Evolutionary conservation across 2,797 vertebrate species (phyloP), one percentile per base, ranked within the genome.

Genomic region (Otolemur crassicaudatus): DNA sequence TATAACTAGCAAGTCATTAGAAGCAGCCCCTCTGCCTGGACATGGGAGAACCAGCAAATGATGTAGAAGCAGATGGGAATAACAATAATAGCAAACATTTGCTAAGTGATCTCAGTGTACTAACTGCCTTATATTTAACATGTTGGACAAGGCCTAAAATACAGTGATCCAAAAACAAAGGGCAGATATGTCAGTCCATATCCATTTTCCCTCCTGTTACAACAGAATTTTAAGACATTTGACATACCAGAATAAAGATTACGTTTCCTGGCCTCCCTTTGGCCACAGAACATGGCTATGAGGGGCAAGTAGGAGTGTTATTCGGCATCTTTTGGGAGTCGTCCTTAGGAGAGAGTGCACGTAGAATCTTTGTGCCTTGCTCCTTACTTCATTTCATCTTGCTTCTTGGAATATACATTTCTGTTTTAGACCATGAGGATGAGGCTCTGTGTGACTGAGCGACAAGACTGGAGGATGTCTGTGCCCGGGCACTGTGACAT

Each of bases 71-170:
- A 17, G 22, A 67, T 10, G 69, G 3, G n/a, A 60, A 72, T 46
- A 81, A 70, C 17, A 93, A 75, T 60, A 63, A 75, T 7, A 91
- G 72, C 20, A 90, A 94, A 72, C 58, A 76, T 34, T 89, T 89
- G 31, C 40, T 89, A 37, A 73, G 37, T 80, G 25, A 77, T 43
- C 65, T 7, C 77, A 49, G 40, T n/a, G 12, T 76, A 34, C 3
- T 76, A 25, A 84, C 70, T 75, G 17, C 2, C 25, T 92, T 75
- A 40, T 49, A 9, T 43, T 31, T 43, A 63, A 60, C 56, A 17
- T 80, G 40, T 43, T 29, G 29, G 22, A 58, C 22, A 60, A 61
- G 2, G 2, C 0, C 14, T 67, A 31, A 90, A 82, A 65, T 69
- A 80, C 27, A 73, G 90, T 94, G 29, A 56, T 1, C 14, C n/a